phyloP scores from a whole-genome alignment of 2,888 invertebrate species.

The Ptilodon capucinus region DNA sequence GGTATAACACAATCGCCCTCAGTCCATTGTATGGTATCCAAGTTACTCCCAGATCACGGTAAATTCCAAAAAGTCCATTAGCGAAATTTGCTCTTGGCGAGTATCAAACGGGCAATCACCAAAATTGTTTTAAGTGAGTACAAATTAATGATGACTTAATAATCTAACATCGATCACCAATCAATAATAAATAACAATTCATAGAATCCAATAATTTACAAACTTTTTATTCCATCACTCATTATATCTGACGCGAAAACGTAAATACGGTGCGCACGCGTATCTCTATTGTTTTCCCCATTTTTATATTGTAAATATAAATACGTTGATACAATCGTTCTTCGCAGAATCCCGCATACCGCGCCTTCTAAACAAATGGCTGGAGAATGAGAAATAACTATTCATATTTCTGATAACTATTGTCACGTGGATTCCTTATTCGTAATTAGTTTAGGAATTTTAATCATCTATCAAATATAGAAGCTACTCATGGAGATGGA shows the following conservation, averaged over 20 bases:
- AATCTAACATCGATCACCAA: not conserved
- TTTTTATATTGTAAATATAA: constrained; percentile 54
- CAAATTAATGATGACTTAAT: no score
- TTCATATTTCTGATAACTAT: not conserved
- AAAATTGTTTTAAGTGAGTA: no score
- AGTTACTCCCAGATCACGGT: no score
- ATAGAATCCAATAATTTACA: constrained; percentile 13
- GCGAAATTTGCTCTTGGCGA: no score
- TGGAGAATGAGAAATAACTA: constrained; percentile 6
- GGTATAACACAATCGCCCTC: no score
- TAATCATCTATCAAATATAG: no score
- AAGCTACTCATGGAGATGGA: no score
- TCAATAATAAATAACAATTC: constrained; percentile 1
- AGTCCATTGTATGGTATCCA: no score
- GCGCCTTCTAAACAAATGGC: constrained; percentile 12
- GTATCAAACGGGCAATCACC: no score
- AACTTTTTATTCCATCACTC: constrained; percentile 38
- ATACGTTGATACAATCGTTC: constrained; percentile 45
- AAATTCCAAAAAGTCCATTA: no score
- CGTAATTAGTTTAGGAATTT: not conserved
- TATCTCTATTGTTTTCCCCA: constrained; percentile 52
- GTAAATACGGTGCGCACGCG: constrained; percentile 23
- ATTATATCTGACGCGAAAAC: constrained; percentile 34
- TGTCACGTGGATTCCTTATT: not conserved
- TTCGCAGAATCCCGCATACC: constrained; percentile 13